Conservation (phyloP, 2,888 invertebrate species). For the Amphipoea lucens region DNA sequence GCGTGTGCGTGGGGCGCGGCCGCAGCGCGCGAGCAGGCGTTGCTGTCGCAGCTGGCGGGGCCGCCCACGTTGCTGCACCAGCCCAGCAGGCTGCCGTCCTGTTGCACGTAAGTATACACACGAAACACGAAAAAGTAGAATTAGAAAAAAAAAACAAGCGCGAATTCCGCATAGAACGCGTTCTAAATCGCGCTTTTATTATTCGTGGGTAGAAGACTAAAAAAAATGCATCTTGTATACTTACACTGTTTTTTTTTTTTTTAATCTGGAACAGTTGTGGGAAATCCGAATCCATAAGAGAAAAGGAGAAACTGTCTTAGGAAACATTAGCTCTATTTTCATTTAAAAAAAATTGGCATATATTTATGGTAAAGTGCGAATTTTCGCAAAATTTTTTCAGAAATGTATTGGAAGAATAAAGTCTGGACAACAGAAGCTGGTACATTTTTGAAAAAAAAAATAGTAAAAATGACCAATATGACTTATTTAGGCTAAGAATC, state of each 20-base stretch:
- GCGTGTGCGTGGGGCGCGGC: conserved; percentile 94
- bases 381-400: not conserved
- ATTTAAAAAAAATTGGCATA: not conserved
- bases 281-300: not conserved
- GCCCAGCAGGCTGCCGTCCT: conserved; percentile 41
- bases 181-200: no score
- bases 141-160: not conserved
- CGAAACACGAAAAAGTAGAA: no score
- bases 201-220: no score
- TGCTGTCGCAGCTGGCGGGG: conserved; percentile 91
- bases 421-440: not conserved
- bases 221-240: no score
- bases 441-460: no score
- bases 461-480: no score
- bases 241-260: not conserved
- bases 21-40: conserved; percentile 92
- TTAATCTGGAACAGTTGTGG: not conserved
- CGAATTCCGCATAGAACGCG: no score
- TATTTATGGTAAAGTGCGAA: not conserved
- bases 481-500: no score
- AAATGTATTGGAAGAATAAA: not conserved
- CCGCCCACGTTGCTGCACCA: conserved; percentile 76
- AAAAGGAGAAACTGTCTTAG: not conserved
- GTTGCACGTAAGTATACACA: conserved; percentile 64
- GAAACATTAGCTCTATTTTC: no score